These are phyloP conservation scores for Calidris pugnax DNA, from an alignment of 2,113 vertebrate genomes.

Conservation along the genomic window DNA sequence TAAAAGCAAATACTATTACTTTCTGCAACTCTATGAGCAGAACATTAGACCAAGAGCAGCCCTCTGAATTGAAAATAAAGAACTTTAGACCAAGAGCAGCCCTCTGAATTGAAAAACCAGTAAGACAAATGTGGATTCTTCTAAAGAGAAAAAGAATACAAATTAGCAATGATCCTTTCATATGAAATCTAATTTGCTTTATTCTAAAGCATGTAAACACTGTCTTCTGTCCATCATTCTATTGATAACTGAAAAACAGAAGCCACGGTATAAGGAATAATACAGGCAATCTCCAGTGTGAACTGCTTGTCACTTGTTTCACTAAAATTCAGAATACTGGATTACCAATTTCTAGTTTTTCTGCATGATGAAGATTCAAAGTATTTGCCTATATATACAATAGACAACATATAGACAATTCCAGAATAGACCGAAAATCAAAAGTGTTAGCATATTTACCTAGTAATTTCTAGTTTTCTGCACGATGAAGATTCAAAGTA, in stretches of 20 bases:
- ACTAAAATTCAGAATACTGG: neutral
- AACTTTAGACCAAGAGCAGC: neutral
- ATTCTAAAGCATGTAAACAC: neutral
- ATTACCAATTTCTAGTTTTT: neutral
- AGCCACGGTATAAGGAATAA: neutral
- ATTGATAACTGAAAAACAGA: neutral
- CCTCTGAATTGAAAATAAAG: neutral
- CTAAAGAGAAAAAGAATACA: neutral
- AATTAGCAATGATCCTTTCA: neutral
- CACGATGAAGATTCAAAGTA: neutral
- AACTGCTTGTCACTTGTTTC: neutral
- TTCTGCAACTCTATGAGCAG: neutral
- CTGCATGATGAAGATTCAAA: neutral
- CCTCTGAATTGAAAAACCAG: neutral
- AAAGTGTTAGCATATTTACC: neutral
- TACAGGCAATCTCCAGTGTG: neutral
- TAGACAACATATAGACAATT: neutral
- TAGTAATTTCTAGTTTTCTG: neutral
- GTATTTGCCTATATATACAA: neutral
- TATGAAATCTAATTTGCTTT: neutral
- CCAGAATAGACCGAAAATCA: neutral
- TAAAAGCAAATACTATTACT: neutral
- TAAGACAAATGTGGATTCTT: neutral
- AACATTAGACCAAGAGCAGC: neutral
- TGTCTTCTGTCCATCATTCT: neutral